These are phyloP conservation scores for Nemapogon koenigi DNA, from an alignment of 2,888 invertebrate genomes.

Conservation along the genomic window DNA sequence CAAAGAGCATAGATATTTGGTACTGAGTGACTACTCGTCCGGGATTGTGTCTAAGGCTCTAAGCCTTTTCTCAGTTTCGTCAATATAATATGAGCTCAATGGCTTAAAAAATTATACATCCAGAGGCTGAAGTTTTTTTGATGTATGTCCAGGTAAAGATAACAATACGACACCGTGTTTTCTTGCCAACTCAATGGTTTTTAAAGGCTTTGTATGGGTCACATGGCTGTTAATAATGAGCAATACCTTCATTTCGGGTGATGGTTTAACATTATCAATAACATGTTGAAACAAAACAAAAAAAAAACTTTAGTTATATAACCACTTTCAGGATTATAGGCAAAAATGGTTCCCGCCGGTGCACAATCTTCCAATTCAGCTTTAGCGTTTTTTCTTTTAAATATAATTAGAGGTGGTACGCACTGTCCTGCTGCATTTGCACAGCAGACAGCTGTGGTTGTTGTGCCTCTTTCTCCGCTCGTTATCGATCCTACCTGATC, in stretches of 20 bases:
- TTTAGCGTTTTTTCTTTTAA: conserved; percentile 10
- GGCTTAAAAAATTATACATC: conserved; percentile 21
- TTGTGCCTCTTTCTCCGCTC: neutral
- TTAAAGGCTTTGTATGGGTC: conserved; percentile 9
- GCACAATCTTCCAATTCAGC: conserved; percentile 12
- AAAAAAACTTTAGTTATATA: conserved; percentile 3
- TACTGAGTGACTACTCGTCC: conserved; percentile 16
- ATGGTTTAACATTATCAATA: conserved; percentile 6
- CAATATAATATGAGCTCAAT: conserved; percentile 16
- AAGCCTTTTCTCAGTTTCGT: conserved; percentile 18
- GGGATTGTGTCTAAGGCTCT: conserved; percentile 15
- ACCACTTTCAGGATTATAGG: conserved; percentile 12
- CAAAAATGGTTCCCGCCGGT: conserved; percentile 12
- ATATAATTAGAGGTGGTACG: conserved; percentile 11
- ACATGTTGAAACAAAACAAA: conserved; percentile 2
- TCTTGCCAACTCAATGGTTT: conserved; percentile 6
- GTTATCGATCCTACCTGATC: neutral
- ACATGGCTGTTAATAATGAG: conserved; percentile 8
- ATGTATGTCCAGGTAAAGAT: conserved; percentile 12
- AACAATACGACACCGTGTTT: conserved; percentile 5
- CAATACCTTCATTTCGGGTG: conserved; percentile 3
- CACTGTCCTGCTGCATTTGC: conserved; percentile 12
- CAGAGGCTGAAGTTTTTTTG: conserved; percentile 19
- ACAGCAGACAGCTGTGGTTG: conserved; percentile 13
- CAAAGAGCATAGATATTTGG: conserved; percentile 17